phyloP scores from a whole-genome alignment of 2,888 invertebrate genomes.

The Ellobium chinense region DNA sequence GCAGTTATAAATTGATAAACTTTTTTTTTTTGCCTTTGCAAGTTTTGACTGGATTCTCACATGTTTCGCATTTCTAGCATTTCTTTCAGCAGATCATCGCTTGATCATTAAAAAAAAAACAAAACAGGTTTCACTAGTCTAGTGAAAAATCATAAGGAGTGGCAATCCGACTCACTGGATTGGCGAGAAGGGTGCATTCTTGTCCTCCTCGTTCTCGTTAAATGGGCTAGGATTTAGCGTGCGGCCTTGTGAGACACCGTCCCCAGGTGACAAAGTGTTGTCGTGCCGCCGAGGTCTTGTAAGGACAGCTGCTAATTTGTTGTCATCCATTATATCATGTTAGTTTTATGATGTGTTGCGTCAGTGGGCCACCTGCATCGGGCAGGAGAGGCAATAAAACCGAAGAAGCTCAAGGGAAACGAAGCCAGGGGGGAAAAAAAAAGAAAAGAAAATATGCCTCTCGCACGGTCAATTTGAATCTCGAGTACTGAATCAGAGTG shows the following conservation, averaged over 20 bases:
- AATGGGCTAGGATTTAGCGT: background rate
- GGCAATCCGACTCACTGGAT: background rate
- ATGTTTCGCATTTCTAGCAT: too few relatives aligned
- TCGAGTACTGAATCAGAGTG: too few relatives aligned
- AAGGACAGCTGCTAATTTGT: slow-evolving; percentile 13
- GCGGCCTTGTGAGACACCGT: background rate
- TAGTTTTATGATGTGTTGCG: background rate
- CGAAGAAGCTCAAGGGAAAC: too few relatives aligned
- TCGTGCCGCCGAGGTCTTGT: background rate
- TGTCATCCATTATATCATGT: background rate
- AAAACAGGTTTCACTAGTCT: background rate
- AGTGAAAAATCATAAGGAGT: background rate
- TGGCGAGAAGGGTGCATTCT: background rate
- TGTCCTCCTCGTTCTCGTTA: background rate
- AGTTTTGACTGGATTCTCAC: too few relatives aligned
- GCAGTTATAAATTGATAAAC: too few relatives aligned
- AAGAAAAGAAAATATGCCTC: background rate
- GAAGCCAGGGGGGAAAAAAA: background rate
- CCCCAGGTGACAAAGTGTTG: background rate
- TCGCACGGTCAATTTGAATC: too few relatives aligned
- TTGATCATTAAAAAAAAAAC: too few relatives aligned
- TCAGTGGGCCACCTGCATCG: background rate
- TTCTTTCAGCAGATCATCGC: too few relatives aligned
- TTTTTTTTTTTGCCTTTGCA: too few relatives aligned
- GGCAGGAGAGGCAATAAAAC: too few relatives aligned